Percentiles rank a stretch among this genome's conserved stretches.
phyloP scores from a whole-genome alignment of 37 sponge, comb jelly and placozoan species.

The Lycopodina hypogea region DNA sequence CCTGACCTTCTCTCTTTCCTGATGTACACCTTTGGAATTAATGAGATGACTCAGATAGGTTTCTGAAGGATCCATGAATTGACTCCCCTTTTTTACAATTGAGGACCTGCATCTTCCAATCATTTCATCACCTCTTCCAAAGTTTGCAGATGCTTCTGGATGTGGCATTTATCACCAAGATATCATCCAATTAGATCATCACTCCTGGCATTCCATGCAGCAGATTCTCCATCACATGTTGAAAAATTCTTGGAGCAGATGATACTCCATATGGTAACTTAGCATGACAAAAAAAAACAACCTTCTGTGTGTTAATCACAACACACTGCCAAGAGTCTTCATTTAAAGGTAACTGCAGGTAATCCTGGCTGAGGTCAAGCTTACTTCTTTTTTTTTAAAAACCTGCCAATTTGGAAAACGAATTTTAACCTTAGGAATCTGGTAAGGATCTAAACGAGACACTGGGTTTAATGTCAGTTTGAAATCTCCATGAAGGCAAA shows the following conservation, averaged over 20 bases:
- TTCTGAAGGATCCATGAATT: background rate
- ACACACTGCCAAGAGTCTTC: background rate
- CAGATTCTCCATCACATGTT: background rate
- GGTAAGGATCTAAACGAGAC: too few species aligned
- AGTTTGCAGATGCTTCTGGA: background rate
- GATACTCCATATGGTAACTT: conserved; percentile 1
- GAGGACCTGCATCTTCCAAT: background rate
- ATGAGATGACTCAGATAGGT: conserved; percentile 8
- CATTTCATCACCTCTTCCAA: background rate
- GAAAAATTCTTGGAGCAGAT: conserved; percentile 3
- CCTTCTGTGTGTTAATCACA: background rate
- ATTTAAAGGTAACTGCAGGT: background rate
- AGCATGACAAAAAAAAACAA: background rate
- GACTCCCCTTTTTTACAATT: background rate
- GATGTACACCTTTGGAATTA: conserved; percentile 1
- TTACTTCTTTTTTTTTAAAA: background rate
- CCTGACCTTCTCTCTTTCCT: background rate
- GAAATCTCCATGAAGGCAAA: background rate
- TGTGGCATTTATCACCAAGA: background rate
- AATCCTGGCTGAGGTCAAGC: conserved; percentile 11
- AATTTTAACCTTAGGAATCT: conserved; percentile 7
- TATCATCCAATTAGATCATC: background rate
- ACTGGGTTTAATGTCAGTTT: background rate
- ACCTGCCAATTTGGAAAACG: background rate
- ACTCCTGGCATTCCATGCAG: background rate